Conservation (phyloP, 2,888 invertebrate genomes). For the Galerucella calmariensis region DNA sequence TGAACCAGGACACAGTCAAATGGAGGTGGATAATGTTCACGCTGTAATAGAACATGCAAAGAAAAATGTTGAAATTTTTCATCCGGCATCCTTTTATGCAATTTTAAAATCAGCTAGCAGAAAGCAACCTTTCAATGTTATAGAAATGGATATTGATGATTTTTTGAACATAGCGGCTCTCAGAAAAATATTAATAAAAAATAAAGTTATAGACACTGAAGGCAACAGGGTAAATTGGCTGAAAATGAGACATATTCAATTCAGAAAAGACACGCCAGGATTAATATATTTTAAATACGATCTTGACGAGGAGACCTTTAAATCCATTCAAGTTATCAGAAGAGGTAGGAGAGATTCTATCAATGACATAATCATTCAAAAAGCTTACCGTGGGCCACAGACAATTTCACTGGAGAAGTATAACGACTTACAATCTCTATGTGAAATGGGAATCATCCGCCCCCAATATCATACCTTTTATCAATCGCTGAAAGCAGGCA, state of each 20-base stretch:
- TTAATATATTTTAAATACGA: constrained; percentile 17
- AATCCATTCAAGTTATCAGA: constrained; percentile 12
- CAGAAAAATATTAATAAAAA: constrained; percentile 11
- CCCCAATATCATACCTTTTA: too few species aligned
- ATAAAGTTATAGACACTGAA: constrained; percentile 17
- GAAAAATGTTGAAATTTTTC: neutral
- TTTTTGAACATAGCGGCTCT: neutral
- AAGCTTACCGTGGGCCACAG: constrained; percentile 7
- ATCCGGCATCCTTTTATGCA: neutral
- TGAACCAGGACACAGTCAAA: neutral
- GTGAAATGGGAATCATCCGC: too few species aligned
- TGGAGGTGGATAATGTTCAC: neutral
- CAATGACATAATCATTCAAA: constrained; percentile 12
- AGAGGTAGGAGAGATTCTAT: constrained; percentile 15
- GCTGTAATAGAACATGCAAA: neutral
- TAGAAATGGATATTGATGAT: constrained; percentile 1
- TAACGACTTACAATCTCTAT: too few species aligned
- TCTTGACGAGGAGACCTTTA: constrained; percentile 11
- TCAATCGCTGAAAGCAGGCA: too few species aligned
- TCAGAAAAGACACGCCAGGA: constrained; percentile 6
- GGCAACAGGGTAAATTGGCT: constrained; percentile 11
- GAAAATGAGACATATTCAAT: constrained; percentile 11
- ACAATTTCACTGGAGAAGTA: neutral
- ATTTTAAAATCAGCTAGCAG: neutral
- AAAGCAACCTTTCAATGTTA: neutral